Evolutionary conservation across 2,888 invertebrate species (phyloP), one percentile per base, ranked within the genome.

Genomic region (Liposcelis brunnea): DNA sequence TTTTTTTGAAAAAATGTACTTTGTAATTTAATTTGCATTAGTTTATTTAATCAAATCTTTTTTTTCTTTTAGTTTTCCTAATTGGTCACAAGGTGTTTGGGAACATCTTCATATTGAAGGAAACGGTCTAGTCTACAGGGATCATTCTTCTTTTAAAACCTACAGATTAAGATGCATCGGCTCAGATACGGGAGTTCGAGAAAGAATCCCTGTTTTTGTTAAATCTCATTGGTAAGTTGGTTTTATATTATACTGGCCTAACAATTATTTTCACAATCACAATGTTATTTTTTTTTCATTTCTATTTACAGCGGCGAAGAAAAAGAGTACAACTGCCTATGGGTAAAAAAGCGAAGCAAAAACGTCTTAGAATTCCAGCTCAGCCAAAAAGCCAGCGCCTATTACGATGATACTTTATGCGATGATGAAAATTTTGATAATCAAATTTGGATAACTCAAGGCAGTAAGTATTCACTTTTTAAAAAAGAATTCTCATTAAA

Each of bases 11-110:
- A n/a, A n/a, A n/a, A n/a, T n/a, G n/a, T n/a, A n/a, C n/a, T n/a
- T n/a, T n/a, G n/a, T n/a, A n/a, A n/a, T n/a, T n/a, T n/a, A n/a
- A n/a, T n/a, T n/a, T n/a, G n/a, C n/a, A n/a, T n/a, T n/a, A n/a
- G n/a, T n/a, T n/a, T n/a, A 26, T 26, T 26, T 6, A 26, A 26
- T 26, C 5, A 8, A 26, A 26, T 6, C 10, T 10, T 19, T 11
- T 33, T 19, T 45, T 49, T 46, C 42, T 48, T 58, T 52, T 51
- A 69, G 68, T 49, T 76, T 75, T 56, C 76, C 76, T 1, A 65
- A 69, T 49, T 76, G 75, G 75, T 65, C 73, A 50, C 67, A 70
- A 51, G 76, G 76, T 26, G 61, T 69, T 45, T 77, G 76, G 75
- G 71, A 75, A 58, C 67, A 74, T 51, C 56, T 71, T 5, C 55